Evolutionary conservation across 2,797 vertebrate genomes (phyloP).

Genomic region (Macropus fuliginosus): DNA sequence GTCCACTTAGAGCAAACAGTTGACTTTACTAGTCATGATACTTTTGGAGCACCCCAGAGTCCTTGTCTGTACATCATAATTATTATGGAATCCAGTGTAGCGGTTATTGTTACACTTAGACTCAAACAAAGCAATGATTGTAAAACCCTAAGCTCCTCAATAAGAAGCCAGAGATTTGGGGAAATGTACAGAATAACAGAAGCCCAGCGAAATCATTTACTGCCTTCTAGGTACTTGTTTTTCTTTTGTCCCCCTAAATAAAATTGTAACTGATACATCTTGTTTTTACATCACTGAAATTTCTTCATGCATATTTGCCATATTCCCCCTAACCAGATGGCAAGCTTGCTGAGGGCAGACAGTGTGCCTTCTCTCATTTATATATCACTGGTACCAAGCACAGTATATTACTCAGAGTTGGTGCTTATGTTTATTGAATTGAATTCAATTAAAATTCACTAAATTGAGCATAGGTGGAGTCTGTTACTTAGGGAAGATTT

Average conservation of each 20-base stretch:
- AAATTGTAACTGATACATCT: neutral
- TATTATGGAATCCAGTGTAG: neutral
- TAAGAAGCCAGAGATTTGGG: neutral
- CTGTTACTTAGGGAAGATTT: neutral
- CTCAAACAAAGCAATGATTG: neutral
- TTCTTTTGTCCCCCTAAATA: neutral
- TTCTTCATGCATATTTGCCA: neutral
- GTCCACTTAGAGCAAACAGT: slow-evolving; percentile 52
- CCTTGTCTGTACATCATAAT: neutral
- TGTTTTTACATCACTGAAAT: neutral
- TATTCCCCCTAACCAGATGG: neutral
- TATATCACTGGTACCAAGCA: neutral
- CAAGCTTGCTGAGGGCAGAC: neutral
- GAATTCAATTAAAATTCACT: neutral
- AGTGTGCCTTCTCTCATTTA: neutral
- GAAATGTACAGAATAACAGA: neutral
- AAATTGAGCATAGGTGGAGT: neutral
- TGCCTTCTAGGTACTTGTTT: neutral
- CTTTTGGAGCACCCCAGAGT: neutral
- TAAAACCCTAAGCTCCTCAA: neutral
- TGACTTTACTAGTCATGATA: slow-evolving; percentile 4
- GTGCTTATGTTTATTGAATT: neutral
- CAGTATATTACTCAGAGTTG: neutral
- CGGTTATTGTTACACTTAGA: neutral
- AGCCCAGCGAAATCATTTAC: neutral